These are phyloP conservation scores for Parotocinclus haroldoi DNA, from an alignment of 2,797 vertebrate genomes.

Conservation along the genomic window DNA sequence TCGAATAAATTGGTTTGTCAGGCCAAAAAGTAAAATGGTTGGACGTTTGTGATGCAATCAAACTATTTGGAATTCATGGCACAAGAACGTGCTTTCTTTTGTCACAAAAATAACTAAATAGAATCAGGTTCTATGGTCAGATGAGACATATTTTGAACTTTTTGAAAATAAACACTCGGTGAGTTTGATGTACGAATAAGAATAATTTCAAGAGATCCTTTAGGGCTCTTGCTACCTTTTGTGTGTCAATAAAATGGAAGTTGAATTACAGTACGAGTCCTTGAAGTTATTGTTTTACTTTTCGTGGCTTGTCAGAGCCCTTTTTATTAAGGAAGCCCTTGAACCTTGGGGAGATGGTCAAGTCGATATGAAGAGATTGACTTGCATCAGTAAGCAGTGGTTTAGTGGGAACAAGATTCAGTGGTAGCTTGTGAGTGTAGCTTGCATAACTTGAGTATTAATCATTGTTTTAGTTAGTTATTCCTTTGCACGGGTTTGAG, in stretches of 20 bases:
- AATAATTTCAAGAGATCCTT: too few species aligned
- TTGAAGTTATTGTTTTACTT: constrained; percentile 18
- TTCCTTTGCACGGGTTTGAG: background rate
- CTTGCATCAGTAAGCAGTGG: constrained; percentile 28
- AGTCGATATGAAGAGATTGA: constrained; percentile 32
- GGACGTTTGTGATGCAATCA: too few species aligned
- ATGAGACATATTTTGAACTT: too few species aligned
- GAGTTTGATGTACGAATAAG: background rate
- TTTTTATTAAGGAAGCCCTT: constrained; percentile 37
- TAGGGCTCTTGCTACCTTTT: too few species aligned
- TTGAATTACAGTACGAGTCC: background rate
- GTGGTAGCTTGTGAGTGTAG: background rate
- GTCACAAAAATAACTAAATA: too few species aligned
- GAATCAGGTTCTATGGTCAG: too few species aligned
- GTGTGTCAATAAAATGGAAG: too few species aligned
- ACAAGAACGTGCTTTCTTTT: too few species aligned
- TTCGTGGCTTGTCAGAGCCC: constrained; percentile 9
- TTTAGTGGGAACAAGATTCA: background rate
- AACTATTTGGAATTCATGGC: too few species aligned
- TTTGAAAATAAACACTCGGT: too few species aligned
- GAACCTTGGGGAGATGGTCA: constrained; percentile 32
- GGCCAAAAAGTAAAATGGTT: too few species aligned
- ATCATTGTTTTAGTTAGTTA: background rate
- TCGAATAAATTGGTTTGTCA: too few species aligned
- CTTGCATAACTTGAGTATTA: background rate